Conservation (phyloP, 1,140 invertebrate species). For the Holotrichia oblita region DNA sequence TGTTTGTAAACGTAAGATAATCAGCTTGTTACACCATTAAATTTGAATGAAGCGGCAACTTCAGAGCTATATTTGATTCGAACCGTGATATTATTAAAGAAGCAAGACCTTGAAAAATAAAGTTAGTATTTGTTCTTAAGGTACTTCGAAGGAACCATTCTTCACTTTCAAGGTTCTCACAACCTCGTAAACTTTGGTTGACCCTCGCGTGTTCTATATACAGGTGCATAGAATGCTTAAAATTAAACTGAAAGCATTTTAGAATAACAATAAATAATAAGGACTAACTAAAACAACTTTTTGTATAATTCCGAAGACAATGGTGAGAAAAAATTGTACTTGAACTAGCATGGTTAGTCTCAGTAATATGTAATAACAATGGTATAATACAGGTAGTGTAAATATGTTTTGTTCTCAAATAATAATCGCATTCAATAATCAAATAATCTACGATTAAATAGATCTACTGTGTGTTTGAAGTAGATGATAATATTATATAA, state of each 20-base stretch:
- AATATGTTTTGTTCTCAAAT: background rate
- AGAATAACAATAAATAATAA: no score
- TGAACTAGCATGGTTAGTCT: background rate
- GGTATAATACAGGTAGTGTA: background rate
- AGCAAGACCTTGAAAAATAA: background rate
- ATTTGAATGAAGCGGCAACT: background rate
- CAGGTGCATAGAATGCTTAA: no score
- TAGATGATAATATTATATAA: background rate
- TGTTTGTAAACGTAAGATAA: background rate
- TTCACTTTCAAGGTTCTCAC: background rate
- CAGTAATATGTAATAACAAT: background rate
- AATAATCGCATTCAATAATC: background rate
- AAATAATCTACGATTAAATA: background rate
- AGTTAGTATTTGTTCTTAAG: background rate
- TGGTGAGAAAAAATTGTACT: no score
- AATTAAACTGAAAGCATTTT: no score
- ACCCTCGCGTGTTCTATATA: no score
- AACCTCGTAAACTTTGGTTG: no score
- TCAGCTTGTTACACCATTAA: background rate
- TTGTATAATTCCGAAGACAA: no score
- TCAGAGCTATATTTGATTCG: background rate
- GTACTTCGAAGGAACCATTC: background rate
- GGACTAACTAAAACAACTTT: no score
- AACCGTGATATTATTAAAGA: background rate
- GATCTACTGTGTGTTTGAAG: background rate